Base-by-base conservation (phyloP, 2,888 invertebrate species). In the Phengaris alcon region DNA sequence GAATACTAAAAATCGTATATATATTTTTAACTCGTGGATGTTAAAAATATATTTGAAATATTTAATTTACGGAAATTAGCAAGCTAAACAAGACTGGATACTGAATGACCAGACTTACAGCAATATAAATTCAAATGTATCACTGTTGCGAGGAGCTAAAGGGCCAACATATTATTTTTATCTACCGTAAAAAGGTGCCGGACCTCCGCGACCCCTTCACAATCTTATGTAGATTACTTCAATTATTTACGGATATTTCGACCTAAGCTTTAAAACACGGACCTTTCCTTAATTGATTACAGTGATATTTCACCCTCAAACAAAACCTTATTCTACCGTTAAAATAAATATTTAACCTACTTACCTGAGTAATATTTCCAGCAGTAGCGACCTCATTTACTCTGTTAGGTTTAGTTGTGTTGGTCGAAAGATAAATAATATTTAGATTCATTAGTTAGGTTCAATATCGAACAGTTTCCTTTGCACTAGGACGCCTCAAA, bases 101-200 rank as follows among this genome's bases (percentile, higher is more conserved):
- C 35, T 44, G 12, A 64, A 13, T 64, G 64, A 64, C 35, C 64
- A 6, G 12, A 5, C 64, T 22, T 22, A 12, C 64, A 44, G 64
- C 22, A 64, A 64, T 64, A 64, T 64, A 64, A 35, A 64, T 64
- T 35, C 35, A 64, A 64, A 64, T 64, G 64, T 64, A 35, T 64
- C 64, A 64, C 64, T 52, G 72, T 52, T 52, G 72, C 54, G 2
- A 2, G 72, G 48, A 35, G 10, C 48, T 64, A 74, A 64, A 64
- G 68, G 52, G 22, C 57, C 75, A 87, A 90, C 90, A 89, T 90
- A 90, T 90, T 90, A 90, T 90, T 90, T 91, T 91, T 91, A 91
- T 91, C 88, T 90, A 88, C 89, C 90, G 90, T 91, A 90, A 92
- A 91, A 90, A 90, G 90, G 90, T 89, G 87, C 88, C 84, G 89